Evolutionary conservation across 2,888 invertebrate species (phyloP).

Genomic region (Dasypogon diadema): DNA sequence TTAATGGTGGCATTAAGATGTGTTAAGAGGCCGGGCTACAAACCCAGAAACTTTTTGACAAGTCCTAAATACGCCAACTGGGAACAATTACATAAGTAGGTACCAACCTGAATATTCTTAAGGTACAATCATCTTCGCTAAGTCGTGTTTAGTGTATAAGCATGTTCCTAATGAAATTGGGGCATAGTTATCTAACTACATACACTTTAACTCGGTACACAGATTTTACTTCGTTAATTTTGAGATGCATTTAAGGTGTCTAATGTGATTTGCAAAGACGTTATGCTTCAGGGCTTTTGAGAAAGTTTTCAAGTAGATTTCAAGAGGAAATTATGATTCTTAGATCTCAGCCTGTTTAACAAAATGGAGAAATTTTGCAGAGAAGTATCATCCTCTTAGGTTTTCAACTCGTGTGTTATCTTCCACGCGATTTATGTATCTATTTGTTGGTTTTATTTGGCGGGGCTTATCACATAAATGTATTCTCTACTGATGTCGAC

Average conservation of each 20-base stretch:
- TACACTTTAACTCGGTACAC: neutral
- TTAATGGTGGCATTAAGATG: slow-evolving; percentile 22
- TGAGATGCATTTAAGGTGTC: neutral
- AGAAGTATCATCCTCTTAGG: no score
- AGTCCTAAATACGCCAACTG: neutral
- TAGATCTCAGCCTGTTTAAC: no score
- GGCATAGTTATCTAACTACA: neutral
- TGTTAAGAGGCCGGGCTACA: neutral
- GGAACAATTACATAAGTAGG: neutral
- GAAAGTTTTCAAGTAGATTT: no score
- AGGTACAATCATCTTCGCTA: neutral
- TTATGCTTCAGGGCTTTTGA: no score
- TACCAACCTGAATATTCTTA: neutral
- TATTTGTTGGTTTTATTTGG: no score
- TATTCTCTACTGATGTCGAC: no score
- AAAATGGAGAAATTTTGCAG: no score
- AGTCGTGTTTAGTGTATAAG: neutral
- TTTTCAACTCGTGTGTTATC: no score
- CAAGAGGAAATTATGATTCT: no score
- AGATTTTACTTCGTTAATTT: neutral
- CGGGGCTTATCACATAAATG: no score
- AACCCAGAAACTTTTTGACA: neutral
- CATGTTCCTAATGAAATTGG: neutral
- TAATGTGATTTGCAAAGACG: no score
- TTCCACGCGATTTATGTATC: no score